Conservation (phyloP, 1,140 invertebrate species). For the Gonatopus flavifemur region DNA sequence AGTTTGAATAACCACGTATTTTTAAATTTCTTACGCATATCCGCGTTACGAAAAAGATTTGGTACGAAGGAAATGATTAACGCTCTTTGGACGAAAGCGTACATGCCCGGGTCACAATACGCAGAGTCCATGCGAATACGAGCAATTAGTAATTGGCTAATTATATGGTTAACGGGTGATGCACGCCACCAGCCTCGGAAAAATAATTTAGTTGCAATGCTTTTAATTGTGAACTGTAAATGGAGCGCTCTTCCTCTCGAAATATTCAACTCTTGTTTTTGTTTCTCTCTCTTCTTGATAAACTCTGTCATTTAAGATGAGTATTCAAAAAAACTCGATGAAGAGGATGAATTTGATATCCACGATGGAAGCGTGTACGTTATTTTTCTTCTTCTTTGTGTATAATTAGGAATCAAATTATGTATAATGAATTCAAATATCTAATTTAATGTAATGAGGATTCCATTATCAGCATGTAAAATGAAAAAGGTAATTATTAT, state of each 20-base stretch:
- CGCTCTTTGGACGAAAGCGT: constrained; percentile 8
- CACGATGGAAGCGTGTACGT: not conserved
- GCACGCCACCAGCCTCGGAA: constrained; percentile 16
- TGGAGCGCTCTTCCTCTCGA: constrained; percentile 23
- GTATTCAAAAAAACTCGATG: too few species aligned
- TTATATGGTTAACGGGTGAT: constrained; percentile 31
- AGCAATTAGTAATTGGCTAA: constrained; percentile 36
- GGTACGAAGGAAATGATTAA: constrained; percentile 13
- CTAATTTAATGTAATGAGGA: constrained; percentile 6
- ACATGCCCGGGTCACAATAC: constrained; percentile 9
- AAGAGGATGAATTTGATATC: too few species aligned
- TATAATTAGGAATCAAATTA: not conserved
- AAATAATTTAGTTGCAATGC: constrained; percentile 34
- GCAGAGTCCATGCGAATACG: constrained; percentile 25
- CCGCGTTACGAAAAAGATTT: too few species aligned
- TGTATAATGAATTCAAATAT: constrained; percentile 4
- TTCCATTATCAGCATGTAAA: too few species aligned
- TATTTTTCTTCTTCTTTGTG: constrained; percentile 6
- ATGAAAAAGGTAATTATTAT: too few species aligned
- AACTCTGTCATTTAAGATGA: not conserved
- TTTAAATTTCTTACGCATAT: not conserved
- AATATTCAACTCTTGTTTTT: not conserved
- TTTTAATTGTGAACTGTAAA: constrained; percentile 27
- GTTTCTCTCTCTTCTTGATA: not conserved
- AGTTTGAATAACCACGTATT: not conserved